Evolutionary conservation across 2,888 invertebrate genomes (phyloP), one percentile per base, ranked within the genome.

Genomic region (Trissoscelio sp.): DNA sequence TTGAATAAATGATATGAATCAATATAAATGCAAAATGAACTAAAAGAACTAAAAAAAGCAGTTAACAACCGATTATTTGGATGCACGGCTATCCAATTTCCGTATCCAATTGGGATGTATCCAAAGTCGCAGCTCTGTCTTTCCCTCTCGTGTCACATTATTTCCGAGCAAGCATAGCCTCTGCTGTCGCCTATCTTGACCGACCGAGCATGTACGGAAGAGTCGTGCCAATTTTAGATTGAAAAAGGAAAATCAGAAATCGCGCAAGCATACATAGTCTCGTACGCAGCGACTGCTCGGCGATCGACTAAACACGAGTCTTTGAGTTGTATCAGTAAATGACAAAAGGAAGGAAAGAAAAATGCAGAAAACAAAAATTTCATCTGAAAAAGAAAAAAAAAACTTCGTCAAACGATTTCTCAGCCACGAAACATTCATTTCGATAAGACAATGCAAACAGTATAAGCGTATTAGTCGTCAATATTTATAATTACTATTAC

Each of bases 221-320:
- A 77, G 79, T 78, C 77, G 82, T 83, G 79, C 80, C 80, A 83
- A 83, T 80, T 83, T 80, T 83, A 83, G 83, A 80, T 67, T 62
- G 69, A 83, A 83, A 77, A 73, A 73, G 75, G 57, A 78, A 80
- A 74, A 74, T 70, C 11, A 18, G 60, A 70, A 69, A 73, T 75
- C 79, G 79, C 82, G 66, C 55, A 53, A 74, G 73, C 81, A 73
- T 67, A 82, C 81, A 73, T 67, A 82, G 82, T 73, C 77, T 82
- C 74, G 75, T 75, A 74, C 81, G 77, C 78, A 57, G 78, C 78
- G 82, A 79, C 70, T 70, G 79, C 79, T 78, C 81, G 81, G 75
- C 75, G 79, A 82, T 79, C 82, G 79, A 66, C 60, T 46, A 55
- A 70, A 73, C 70, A 24, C 57, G 42, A 64, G 24, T 70, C 69